These are phyloP conservation scores for Pseudorectes ferrugineus DNA, from an alignment of 2,113 vertebrate species.

Conservation along the genomic window DNA sequence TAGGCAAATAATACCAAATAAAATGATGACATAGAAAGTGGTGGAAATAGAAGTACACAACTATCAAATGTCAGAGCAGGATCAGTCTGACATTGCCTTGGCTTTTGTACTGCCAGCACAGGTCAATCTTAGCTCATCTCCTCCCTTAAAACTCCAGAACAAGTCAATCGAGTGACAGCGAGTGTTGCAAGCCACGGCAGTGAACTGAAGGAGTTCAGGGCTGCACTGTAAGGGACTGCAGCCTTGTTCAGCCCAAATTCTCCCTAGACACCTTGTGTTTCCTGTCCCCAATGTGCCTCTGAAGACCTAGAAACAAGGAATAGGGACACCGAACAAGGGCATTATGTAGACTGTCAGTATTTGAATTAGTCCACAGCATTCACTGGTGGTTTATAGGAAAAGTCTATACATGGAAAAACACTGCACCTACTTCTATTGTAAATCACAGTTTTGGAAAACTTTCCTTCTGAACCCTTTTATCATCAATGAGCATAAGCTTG, in stretches of 20 bases:
- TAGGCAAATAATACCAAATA: neutral
- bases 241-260: neutral
- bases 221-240: neutral
- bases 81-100: neutral
- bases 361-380: neutral
- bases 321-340: neutral
- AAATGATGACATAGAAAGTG: neutral
- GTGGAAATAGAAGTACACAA: neutral
- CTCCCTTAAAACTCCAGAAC: neutral
- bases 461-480: neutral
- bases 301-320: neutral
- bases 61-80: neutral
- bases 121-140: neutral
- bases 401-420: neutral
- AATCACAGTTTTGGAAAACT: neutral
- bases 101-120: neutral
- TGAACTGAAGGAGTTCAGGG: neutral
- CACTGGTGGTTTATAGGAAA: neutral
- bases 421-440: neutral
- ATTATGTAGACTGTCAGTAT: neutral
- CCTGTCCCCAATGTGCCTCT: neutral
- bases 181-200: neutral
- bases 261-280: neutral
- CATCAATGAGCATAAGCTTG: neutral
- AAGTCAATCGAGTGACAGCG: fast-evolving